Evolutionary conservation across 2,888 invertebrate genomes (phyloP).

Genomic region (Meghimatium bilineatum): DNA sequence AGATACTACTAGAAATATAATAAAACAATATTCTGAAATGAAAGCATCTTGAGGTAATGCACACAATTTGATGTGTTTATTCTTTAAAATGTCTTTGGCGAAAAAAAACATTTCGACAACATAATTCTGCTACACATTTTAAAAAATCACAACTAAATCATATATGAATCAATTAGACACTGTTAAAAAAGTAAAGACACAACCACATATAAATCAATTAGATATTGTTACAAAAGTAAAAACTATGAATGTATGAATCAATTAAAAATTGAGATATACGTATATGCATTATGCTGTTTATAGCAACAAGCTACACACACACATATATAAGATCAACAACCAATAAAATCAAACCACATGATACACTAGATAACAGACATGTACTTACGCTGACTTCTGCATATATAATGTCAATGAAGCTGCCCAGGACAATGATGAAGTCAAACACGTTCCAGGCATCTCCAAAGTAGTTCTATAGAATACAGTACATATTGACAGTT

Average conservation of each 20-base stretch:
- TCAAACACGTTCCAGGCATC: conserved; percentile 78
- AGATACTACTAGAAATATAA: too few relatives aligned
- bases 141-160: conserved; percentile 1
- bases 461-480: conserved; percentile 22
- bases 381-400: conserved; percentile 94
- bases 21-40: too few relatives aligned
- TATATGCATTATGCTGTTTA: conserved; percentile 3
- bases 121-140: too few relatives aligned
- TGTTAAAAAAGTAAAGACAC: neutral
- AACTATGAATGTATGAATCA: too few relatives aligned
- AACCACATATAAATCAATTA: too few relatives aligned
- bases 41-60: too few relatives aligned
- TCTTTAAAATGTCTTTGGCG: too few relatives aligned
- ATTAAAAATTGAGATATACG: too few relatives aligned
- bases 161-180: neutral
- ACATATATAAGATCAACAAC: conserved; percentile 7
- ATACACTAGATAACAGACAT: neutral
- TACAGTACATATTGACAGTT: neutral
- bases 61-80: too few relatives aligned
- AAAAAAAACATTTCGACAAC: too few relatives aligned
- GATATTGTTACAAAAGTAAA: too few relatives aligned
- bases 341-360: neutral
- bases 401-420: conserved; percentile 83
- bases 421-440: conserved; percentile 78
- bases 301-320: neutral